These are phyloP conservation scores for Burhinus oedicnemus DNA, from an alignment of 2,113 vertebrate genomes.

Conservation along the genomic window DNA sequence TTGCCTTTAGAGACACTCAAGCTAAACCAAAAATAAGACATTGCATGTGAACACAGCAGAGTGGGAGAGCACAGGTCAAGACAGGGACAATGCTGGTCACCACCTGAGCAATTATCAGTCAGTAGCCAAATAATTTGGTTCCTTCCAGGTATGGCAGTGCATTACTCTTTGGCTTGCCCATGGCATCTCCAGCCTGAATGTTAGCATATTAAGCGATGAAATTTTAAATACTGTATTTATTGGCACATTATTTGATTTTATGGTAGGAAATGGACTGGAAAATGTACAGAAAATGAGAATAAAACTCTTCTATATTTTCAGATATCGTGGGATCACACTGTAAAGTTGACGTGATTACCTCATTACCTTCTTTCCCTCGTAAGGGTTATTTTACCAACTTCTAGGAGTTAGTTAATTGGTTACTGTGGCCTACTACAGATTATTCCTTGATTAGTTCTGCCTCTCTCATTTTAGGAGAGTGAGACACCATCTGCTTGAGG, in stretches of 20 bases:
- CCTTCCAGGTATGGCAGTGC: neutral
- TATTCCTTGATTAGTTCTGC: neutral
- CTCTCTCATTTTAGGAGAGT: neutral
- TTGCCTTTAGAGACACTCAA: too few relatives aligned
- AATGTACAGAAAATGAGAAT: neutral
- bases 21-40: neutral
- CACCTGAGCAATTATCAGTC: neutral
- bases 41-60: fast-evolving
- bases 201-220: neutral
- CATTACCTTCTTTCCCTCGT: neutral
- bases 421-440: neutral
- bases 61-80: neutral
- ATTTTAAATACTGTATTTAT: slow-evolving; percentile 16
- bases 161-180: neutral
- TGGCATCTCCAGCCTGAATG: neutral
- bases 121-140: neutral
- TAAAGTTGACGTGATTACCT: neutral
- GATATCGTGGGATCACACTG: neutral
- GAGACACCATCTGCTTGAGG: neutral
- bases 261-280: slow-evolving; percentile 5
- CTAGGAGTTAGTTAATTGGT: neutral
- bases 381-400: neutral
- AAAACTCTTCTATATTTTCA: neutral
- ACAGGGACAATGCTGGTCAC: too few relatives aligned
- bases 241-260: neutral